Conservation (phyloP, 2,113 vertebrate genomes). For the Picathartes gymnocephalus region DNA sequence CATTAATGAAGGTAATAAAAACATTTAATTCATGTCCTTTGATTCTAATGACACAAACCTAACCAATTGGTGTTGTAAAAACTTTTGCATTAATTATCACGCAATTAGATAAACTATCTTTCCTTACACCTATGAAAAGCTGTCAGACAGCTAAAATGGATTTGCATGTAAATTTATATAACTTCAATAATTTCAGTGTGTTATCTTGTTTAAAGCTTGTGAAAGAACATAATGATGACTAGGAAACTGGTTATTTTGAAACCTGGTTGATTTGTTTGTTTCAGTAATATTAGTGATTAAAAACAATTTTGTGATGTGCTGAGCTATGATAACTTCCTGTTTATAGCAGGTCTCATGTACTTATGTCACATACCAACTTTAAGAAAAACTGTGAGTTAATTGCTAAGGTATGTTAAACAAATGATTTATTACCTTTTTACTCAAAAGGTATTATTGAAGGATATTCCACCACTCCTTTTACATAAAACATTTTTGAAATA, state of each 20-base stretch:
- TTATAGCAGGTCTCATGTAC: background rate
- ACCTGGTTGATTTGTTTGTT: background rate
- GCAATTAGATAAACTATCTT: conserved; percentile 14
- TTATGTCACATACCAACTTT: background rate
- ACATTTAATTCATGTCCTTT: background rate
- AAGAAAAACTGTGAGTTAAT: background rate
- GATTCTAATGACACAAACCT: background rate
- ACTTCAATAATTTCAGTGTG: background rate
- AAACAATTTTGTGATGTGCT: background rate
- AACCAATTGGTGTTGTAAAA: background rate
- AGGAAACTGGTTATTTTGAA: background rate
- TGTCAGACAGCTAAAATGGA: background rate
- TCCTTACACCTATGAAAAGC: background rate
- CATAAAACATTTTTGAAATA: background rate
- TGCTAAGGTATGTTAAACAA: background rate
- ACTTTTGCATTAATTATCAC: conserved; percentile 16
- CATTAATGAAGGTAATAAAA: conserved; percentile 20
- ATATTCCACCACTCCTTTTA: background rate
- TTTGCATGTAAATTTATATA: conserved; percentile 10
- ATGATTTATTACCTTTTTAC: background rate
- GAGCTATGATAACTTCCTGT: background rate
- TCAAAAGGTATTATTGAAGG: background rate
- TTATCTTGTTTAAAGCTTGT: background rate
- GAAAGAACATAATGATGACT: background rate
- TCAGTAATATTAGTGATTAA: background rate